Conservation (phyloP, 2,113 vertebrate genomes). For the Conger conger region DNA sequence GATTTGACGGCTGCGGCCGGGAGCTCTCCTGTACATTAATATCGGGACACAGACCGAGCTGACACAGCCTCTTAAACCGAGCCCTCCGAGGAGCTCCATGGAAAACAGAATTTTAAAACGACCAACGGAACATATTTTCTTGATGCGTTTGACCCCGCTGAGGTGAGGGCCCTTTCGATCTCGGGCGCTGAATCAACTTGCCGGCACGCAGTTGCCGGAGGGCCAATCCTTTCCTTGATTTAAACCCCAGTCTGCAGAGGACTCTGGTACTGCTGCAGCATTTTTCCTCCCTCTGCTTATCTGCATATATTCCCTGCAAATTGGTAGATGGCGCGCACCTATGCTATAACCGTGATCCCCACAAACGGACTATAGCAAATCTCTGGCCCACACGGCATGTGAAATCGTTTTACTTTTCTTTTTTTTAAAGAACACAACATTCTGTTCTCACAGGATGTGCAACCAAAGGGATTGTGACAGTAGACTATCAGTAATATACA, state of each 20-base stretch:
- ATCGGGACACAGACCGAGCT: background rate
- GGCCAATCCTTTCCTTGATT: background rate
- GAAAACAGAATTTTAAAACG: background rate
- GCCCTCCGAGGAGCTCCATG: background rate
- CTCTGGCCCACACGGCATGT: background rate
- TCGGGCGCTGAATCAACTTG: background rate
- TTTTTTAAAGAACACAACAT: background rate
- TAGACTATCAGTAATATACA: background rate
- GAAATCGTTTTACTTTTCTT: too few relatives aligned
- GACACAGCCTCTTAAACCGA: background rate
- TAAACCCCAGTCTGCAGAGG: background rate
- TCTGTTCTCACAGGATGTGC: background rate
- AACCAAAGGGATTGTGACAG: background rate
- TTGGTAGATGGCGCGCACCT: background rate
- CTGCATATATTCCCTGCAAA: background rate
- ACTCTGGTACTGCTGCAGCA: background rate
- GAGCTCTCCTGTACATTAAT: background rate
- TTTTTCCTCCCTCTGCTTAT: background rate
- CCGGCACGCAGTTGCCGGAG: background rate
- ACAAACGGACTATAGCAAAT: background rate
- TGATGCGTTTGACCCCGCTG: background rate
- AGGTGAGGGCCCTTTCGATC: background rate
- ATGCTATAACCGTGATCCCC: background rate
- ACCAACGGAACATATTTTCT: background rate
- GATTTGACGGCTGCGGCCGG: background rate